Base-by-base conservation (phyloP, 2,797 vertebrate genomes). In the Crocodylus rhombifer region DNA sequence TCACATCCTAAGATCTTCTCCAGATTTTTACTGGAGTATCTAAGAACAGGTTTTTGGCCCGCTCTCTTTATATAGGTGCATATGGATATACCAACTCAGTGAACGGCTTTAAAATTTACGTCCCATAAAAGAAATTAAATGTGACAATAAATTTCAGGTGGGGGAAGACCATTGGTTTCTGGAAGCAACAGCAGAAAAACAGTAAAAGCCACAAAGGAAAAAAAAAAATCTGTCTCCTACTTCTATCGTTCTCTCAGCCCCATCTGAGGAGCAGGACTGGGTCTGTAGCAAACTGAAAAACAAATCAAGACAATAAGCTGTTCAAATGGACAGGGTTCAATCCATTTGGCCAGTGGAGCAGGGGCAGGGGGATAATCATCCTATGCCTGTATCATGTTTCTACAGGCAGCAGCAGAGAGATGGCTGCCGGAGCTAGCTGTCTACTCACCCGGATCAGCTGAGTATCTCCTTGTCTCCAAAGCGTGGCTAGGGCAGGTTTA, bases 351-450 rank as follows among this genome's bases (percentile, higher is more conserved):
- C 33, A 36, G 30, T 30, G 77, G 36, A 42, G 77, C 30, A 58
- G 57, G 61, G 82, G 82, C 28, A 77, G 56, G 77, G 83, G 73
- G 56, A 23, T n/a, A 9, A 76, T n/a, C 81, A 42, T 0, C 0
- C 3, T 0, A 58, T 30, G 82, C 67, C 30, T 1, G 3, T 5
- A 14, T 1, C 74, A 4, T 0, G 20, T 21, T 60, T 56, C 28
- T 60, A 33, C 30, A 4, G 3, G 79, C 81, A 82, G 91, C 78
- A 73, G 78, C 77, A 78, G 92, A 5, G 42, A 7, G 42, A 87
- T 56, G 90, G 95, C 86, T 85, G 92, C 90, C 88, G 56, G 6
- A 14, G 89, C 90, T 84, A 14, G 0, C 13, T 26, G 5, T 3
- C 4, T 42, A 91, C 14, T 78, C 11, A 10, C 51, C 17, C 0